phyloP scores from a whole-genome alignment of 2,797 vertebrate genomes.

The Pseudochirops cupreus region DNA sequence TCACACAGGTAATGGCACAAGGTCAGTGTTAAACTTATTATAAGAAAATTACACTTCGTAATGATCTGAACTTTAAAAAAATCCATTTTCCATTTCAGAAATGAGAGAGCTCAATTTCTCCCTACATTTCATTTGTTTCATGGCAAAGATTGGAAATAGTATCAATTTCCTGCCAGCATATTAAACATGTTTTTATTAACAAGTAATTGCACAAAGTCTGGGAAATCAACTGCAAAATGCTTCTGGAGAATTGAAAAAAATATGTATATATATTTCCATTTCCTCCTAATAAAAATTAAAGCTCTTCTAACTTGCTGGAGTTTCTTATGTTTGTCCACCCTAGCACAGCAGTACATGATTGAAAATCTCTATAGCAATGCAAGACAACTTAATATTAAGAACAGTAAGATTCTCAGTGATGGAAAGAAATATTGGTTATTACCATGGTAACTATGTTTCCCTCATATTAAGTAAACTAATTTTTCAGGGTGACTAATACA shows the following conservation, averaged over 20 bases:
- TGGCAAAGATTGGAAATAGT: constrained; percentile 78
- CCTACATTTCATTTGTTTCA: constrained; percentile 82
- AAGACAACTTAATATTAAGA: constrained; percentile 11
- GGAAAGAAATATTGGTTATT: not conserved
- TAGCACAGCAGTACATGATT: constrained; percentile 15
- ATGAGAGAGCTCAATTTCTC: constrained; percentile 79
- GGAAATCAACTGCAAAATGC: constrained; percentile 75
- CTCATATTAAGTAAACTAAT: not conserved
- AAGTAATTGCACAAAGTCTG: constrained; percentile 79
- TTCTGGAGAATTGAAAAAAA: constrained; percentile 73
- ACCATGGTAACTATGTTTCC: not conserved
- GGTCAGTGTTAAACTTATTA: constrained; percentile 78
- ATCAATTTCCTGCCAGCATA: constrained; percentile 81
- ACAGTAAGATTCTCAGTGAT: constrained; percentile 19
- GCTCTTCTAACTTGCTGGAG: constrained; percentile 38
- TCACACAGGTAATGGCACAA: constrained; percentile 62
- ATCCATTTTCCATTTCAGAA: constrained; percentile 81
- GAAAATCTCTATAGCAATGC: constrained; percentile 53
- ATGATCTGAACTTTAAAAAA: constrained; percentile 81
- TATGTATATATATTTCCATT: constrained; percentile 61
- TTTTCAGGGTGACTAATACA: not conserved
- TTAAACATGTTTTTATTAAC: constrained; percentile 85
- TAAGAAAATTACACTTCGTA: constrained; percentile 79
- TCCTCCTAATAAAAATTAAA: constrained; percentile 78
- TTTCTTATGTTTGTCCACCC: constrained; percentile 59